These are phyloP conservation scores for Falcunculus frontatus DNA, from an alignment of 2,113 vertebrate genomes.

Conservation along the genomic window DNA sequence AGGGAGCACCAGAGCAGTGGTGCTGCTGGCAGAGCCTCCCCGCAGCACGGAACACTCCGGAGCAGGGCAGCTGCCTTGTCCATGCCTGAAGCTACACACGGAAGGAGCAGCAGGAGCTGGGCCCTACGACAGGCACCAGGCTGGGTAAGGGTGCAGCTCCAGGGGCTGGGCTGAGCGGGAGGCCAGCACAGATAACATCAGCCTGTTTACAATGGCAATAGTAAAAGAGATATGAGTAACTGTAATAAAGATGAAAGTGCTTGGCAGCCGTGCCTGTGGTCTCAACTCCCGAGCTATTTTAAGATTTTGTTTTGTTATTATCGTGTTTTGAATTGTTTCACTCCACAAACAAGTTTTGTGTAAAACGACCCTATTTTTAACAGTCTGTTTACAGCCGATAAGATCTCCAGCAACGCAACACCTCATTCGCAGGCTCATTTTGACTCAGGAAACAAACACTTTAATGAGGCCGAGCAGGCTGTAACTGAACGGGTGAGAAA, in stretches of 20 bases:
- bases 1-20: accelerated
- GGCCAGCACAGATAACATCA: slow-evolving; percentile 31
- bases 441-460: not conserved
- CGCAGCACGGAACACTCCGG: not conserved
- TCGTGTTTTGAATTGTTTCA: slow-evolving; percentile 43
- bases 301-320: slow-evolving; percentile 46
- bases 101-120: not conserved
- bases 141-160: not conserved
- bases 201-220: slow-evolving; percentile 21
- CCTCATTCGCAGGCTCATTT: not conserved
- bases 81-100: accelerated
- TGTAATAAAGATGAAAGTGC: slow-evolving; percentile 55
- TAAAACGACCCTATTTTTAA: slow-evolving; percentile 52
- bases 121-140: not conserved
- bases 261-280: slow-evolving; percentile 51
- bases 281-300: slow-evolving; percentile 35
- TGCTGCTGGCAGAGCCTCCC: not conserved
- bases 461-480: not conserved
- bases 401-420: slow-evolving; percentile 39
- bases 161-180: not conserved
- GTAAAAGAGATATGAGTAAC: slow-evolving; percentile 42
- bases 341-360: slow-evolving; percentile 50
- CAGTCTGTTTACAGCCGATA: not conserved
- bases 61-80: not conserved
- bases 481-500: not conserved